These are phyloP conservation scores for Dryobates pubescens DNA, from an alignment of 2,797 vertebrate genomes.

Conservation along the genomic window DNA sequence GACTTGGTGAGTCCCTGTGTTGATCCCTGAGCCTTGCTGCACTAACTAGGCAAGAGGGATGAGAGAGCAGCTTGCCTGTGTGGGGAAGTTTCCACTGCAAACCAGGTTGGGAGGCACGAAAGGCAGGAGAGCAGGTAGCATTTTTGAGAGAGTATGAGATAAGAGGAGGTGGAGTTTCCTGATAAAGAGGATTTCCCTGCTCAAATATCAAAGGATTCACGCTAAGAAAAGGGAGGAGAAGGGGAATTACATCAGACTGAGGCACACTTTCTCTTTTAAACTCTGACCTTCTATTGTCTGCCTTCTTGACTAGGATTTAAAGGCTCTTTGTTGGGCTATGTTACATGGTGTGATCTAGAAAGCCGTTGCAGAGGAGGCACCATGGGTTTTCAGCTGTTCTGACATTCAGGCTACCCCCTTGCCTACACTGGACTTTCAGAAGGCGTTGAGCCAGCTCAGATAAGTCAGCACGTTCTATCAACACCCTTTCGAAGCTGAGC, in stretches of 20 bases:
- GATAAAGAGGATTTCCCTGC: constrained; percentile 76
- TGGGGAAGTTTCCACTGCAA: neutral
- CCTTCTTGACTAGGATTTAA: constrained; percentile 66
- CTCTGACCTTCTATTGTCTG: constrained; percentile 63
- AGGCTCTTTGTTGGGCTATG: constrained; percentile 52
- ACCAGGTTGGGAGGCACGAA: neutral
- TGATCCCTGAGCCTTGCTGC: neutral
- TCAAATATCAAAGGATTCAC: constrained; percentile 75
- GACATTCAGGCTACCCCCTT: neutral
- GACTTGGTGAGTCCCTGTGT: neutral
- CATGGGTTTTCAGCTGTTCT: neutral
- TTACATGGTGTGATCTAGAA: constrained; percentile 51
- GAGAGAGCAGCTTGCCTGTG: neutral
- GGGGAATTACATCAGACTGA: constrained; percentile 64
- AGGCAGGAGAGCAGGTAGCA: neutral
- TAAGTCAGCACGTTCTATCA: constrained; percentile 39
- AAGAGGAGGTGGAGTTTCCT: constrained; percentile 69
- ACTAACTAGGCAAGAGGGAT: neutral
- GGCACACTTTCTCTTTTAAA: constrained; percentile 62
- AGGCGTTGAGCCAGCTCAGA: neutral
- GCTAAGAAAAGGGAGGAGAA: constrained; percentile 51
- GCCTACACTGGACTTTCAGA: neutral
- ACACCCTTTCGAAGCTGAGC: neutral
- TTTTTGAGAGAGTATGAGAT: constrained; percentile 39
- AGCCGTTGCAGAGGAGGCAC: neutral